Conservation (phyloP, 1,140 invertebrate genomes). For the Marisa cornuarietis region DNA sequence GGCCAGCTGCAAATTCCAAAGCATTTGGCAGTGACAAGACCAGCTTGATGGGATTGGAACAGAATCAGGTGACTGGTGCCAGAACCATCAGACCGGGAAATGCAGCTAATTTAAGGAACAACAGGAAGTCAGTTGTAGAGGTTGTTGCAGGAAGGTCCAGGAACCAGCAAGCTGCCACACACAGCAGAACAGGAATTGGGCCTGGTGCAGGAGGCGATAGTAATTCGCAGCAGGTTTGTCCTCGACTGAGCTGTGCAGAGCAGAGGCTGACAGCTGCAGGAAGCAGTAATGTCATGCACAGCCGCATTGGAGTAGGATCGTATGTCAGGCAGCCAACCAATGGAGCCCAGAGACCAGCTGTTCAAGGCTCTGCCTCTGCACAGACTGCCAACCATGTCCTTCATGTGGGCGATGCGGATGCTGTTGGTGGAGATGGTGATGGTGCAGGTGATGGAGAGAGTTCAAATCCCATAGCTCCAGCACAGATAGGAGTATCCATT, state of each 20-base stretch:
- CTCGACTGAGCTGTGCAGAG: not conserved
- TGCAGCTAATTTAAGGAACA: too few relatives aligned
- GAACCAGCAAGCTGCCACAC: not conserved
- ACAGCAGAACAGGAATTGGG: not conserved
- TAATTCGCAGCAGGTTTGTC: not conserved
- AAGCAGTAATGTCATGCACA: not conserved
- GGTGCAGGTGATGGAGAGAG: conserved; percentile 12
- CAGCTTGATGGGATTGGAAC: too few relatives aligned
- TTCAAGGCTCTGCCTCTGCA: conserved; percentile 28
- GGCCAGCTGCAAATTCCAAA: too few relatives aligned
- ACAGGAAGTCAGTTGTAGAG: too few relatives aligned
- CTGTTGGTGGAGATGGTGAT: conserved; percentile 5
- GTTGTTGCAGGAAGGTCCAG: not conserved
- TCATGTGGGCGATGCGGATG: not conserved
- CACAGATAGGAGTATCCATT: not conserved
- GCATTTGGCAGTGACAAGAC: too few relatives aligned
- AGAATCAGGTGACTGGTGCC: too few relatives aligned
- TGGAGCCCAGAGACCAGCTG: conserved; percentile 26
- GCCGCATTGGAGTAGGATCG: not conserved
- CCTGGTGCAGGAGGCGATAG: too few relatives aligned
- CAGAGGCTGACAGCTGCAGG: not conserved
- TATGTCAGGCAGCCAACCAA: not conserved
- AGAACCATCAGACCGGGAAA: too few relatives aligned
- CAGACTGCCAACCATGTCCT: not conserved
- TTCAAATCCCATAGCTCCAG: not conserved